Percentiles rank a stretch among this genome's conserved stretches.
These are phyloP conservation scores for Phenacoccus solenopsis DNA, from an alignment of 1,140 invertebrate genomes.

Conservation along the genomic window DNA sequence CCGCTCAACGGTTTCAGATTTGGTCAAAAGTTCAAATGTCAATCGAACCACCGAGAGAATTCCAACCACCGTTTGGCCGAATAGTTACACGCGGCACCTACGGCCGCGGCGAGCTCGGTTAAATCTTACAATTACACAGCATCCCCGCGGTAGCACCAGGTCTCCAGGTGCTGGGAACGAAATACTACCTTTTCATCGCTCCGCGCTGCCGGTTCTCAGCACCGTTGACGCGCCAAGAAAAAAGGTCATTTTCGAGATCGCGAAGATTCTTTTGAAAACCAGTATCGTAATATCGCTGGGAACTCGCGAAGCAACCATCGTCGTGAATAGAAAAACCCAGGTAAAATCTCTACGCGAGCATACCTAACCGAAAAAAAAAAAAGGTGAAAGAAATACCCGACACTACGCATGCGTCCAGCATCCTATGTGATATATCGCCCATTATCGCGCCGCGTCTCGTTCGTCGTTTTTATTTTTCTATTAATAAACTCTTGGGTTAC, in stretches of 20 bases:
- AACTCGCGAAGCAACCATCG: slow-evolving; percentile 5
- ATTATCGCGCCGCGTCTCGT: no score
- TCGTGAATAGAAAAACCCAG: background rate
- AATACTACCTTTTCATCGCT: slow-evolving; percentile 2
- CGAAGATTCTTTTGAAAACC: slow-evolving; percentile 13
- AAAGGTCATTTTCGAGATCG: slow-evolving; percentile 6
- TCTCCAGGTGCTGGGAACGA: slow-evolving; percentile 10
- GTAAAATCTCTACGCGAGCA: background rate
- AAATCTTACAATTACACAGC: slow-evolving; percentile 15
- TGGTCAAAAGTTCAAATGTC: no score
- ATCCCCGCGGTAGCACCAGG: background rate
- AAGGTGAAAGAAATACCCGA: no score
- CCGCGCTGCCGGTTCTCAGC: background rate
- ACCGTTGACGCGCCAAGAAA: no score
- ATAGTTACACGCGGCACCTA: background rate
- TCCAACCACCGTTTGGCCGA: no score
- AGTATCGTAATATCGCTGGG: background rate
- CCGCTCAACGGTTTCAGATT: no score
- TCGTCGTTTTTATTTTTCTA: no score
- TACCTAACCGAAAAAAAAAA: no score
- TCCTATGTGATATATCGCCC: no score
- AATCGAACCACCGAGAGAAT: no score
- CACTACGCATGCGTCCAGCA: slow-evolving; percentile 5
- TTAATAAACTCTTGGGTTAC: no score
- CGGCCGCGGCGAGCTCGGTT: background rate